A percentile compares a stretch with the other conserved stretches of the same genome.
Conservation (phyloP, 2,888 invertebrate genomes). For the Oxycera nigricornis region DNA sequence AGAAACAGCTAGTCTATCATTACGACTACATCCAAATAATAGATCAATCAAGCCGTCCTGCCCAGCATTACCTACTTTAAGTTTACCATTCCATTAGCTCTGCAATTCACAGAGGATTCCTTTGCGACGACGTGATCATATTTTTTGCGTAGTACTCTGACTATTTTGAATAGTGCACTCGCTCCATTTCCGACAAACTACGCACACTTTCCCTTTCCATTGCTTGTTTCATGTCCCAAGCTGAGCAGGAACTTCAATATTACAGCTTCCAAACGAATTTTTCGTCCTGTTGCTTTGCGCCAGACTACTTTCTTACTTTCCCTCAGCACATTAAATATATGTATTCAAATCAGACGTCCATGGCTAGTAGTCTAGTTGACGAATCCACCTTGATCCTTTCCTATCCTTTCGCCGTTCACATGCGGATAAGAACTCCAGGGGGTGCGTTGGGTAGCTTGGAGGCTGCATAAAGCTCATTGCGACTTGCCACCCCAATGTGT, state of each 20-base stretch:
- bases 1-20: too few relatives aligned
- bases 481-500: constrained; percentile 20
- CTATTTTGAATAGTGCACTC: background rate
- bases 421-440: background rate
- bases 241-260: background rate
- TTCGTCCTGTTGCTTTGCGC: constrained; percentile 31
- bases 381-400: background rate
- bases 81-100: background rate
- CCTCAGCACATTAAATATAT: constrained; percentile 24
- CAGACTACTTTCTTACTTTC: background rate
- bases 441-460: background rate
- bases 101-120: background rate
- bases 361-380: background rate
- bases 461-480: background rate
- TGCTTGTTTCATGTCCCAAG: background rate
- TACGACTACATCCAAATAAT: too few relatives aligned
- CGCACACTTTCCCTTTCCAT: background rate
- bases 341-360: constrained; percentile 27
- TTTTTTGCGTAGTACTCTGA: background rate
- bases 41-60: too few relatives aligned
- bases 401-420: background rate
- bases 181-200: constrained; percentile 19
- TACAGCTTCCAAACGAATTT: constrained; percentile 20
- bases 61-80: background rate
- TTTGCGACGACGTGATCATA: background rate